Conservation (phyloP, 2,797 vertebrate species). For the Lepidocolaptes lacrymiger region DNA sequence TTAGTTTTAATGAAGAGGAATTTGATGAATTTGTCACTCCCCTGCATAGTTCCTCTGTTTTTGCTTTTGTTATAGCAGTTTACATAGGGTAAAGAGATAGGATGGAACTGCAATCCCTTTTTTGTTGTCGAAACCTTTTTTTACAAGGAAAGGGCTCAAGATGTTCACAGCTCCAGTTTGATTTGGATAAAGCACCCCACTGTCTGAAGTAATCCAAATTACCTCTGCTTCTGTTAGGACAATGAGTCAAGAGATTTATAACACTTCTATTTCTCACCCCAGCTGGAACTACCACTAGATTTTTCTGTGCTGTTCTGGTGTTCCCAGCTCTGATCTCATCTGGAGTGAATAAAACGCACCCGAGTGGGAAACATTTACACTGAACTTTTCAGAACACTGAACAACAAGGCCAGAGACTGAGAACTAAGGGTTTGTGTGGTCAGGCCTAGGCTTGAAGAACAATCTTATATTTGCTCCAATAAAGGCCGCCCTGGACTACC, state of each 20-base stretch:
- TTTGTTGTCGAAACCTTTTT: neutral
- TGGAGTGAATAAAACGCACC: neutral
- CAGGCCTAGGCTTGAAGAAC: neutral
- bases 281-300: neutral
- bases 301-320: neutral
- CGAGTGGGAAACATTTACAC: neutral
- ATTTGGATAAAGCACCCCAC: neutral
- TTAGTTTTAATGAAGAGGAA: constrained; percentile 27
- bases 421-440: neutral
- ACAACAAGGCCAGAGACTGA: neutral
- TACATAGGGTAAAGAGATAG: neutral
- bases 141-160: neutral
- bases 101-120: neutral
- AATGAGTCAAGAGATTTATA: constrained; percentile 27
- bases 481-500: neutral
- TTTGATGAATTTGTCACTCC: constrained; percentile 38
- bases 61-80: constrained; percentile 26
- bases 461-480: neutral
- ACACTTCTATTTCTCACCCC: neutral
- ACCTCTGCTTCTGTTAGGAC: neutral
- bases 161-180: neutral
- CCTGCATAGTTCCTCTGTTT: neutral
- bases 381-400: neutral
- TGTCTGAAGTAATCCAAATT: neutral
- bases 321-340: neutral